phyloP scores from a whole-genome alignment of 1,140 invertebrate genomes.

The Cherax destructor region DNA sequence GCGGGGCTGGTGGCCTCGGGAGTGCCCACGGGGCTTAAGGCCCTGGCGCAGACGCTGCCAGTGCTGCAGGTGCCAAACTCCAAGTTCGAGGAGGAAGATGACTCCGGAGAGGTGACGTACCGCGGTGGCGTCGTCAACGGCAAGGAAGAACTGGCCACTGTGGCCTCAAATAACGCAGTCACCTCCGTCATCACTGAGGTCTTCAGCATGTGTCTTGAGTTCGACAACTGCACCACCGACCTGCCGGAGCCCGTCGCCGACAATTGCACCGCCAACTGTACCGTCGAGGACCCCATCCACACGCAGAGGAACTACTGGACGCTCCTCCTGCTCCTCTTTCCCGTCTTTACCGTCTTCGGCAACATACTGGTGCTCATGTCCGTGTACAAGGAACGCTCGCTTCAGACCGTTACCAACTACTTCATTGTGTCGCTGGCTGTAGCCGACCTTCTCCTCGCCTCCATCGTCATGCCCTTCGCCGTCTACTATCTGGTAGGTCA shows the following conservation, averaged over 20 bases:
- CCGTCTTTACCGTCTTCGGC: slow-evolving; percentile 63
- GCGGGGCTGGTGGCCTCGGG: slow-evolving; percentile 47
- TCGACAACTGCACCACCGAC: slow-evolving; percentile 37
- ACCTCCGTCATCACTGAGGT: slow-evolving; percentile 37
- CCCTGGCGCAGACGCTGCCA: slow-evolving; percentile 53
- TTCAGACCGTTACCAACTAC: slow-evolving; percentile 96
- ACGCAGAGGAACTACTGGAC: slow-evolving; percentile 62
- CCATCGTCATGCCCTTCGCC: slow-evolving; percentile 93
- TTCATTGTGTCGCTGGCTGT: slow-evolving; percentile 94
- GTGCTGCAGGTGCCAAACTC: slow-evolving; percentile 47
- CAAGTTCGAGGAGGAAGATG: slow-evolving; percentile 48
- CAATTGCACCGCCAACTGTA: slow-evolving; percentile 56
- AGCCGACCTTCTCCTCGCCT: slow-evolving; percentile 92
- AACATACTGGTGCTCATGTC: slow-evolving; percentile 70
- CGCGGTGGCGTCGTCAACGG: slow-evolving; percentile 28
- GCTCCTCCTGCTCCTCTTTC: slow-evolving; percentile 55
- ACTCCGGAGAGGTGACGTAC: slow-evolving; percentile 17
- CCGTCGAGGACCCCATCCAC: slow-evolving; percentile 5
- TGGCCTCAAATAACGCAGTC: slow-evolving; percentile 23
- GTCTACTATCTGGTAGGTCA: slow-evolving; percentile 76
- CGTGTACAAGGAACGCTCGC: slow-evolving; percentile 80
- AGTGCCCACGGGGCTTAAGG: slow-evolving; percentile 44
- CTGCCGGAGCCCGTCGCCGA: neutral
- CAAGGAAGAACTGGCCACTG: slow-evolving; percentile 40
- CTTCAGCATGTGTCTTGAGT: slow-evolving; percentile 15